Base-by-base conservation (phyloP, 2,797 vertebrate genomes). In the Denticeps clupeoides region DNA sequence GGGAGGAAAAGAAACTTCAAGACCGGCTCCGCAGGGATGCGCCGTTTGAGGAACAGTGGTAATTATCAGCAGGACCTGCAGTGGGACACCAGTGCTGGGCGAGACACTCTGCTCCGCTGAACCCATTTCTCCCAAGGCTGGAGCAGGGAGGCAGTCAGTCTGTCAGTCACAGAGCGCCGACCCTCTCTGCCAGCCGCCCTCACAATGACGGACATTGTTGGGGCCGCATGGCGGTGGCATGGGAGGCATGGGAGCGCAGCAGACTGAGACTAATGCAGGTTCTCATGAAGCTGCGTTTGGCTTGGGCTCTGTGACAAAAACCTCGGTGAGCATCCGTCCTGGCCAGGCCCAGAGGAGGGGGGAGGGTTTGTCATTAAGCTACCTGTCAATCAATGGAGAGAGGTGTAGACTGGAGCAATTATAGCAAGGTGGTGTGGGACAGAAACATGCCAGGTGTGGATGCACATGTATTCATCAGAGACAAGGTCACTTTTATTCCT, bases 181-280 rank as follows among this genome's bases (percentile, higher is more conserved):
- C 33, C 31, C 22, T 21, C 35, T 35, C 35, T 10, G 7, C 33
- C 16, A 33, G 49, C 7, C 26, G 31, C 10, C 3, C 19, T 56
- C 19, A 53, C 29, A 59, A 47, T 21, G 12, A 21, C 12, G 1
- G 22, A 25, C 38, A 23, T 37, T 41, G 45, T 58, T 47, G 26
- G 21, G 23, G 21, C 40, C 47, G 45, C 44, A 40, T 27, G 26
- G 44, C 5, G 12, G 21, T 1, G 7, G 16, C 6, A 4, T 4
- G 16, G 32, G 10, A 28, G 44, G 53, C 51, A 60, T 55, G 44
- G 16, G 19, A 46, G 35, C 43, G 44, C 27, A 37, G 50, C 29
- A 51, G 45, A 55, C 33, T 45, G 49, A 52, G 31, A 47, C 45
- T 41, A 47, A 56, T 45, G 32, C 48, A 47, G 31, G 10, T 31